Conservation (phyloP, 2,113 vertebrate genomes). For the Picathartes gymnocephalus region DNA sequence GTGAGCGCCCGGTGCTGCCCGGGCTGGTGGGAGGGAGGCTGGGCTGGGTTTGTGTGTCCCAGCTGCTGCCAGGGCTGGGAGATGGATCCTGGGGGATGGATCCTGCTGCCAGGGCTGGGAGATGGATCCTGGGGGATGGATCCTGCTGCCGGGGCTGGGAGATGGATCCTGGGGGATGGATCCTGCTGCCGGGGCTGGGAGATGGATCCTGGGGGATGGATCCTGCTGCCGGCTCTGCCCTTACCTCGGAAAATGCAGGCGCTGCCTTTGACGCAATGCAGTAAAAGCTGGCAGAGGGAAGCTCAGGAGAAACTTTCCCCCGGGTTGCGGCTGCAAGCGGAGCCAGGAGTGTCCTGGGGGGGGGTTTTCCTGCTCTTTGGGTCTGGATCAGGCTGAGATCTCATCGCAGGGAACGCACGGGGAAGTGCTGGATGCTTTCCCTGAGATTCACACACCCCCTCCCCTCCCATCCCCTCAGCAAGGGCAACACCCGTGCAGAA, state of each 20-base stretch:
- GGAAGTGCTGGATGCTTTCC: background rate
- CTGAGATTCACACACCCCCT: rapidly evolving
- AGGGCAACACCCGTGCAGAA: background rate
- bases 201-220: too few relatives aligned
- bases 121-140: too few relatives aligned
- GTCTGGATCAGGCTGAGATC: background rate
- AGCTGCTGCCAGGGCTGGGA: background rate
- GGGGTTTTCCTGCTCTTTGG: background rate
- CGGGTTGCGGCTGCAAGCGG: background rate
- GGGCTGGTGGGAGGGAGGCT: background rate
- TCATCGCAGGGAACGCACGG: background rate
- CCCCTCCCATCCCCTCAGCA: background rate
- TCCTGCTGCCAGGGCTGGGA: background rate
- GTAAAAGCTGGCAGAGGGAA: slow-evolving; percentile 20
- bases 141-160: background rate
- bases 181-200: background rate
- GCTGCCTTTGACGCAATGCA: slow-evolving; percentile 63
- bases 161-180: too few relatives aligned
- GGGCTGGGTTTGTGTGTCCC: rapidly evolving
- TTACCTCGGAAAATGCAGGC: background rate
- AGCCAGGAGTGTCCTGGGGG: background rate
- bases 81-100: background rate
- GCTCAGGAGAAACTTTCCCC: background rate
- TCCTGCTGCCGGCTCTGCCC: background rate
- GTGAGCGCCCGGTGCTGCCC: background rate